A percentile compares a stretch with the other conserved stretches of the same genome.
Conservation (phyloP, 2,888 invertebrate species). For the Xestobium rufovillosum region DNA sequence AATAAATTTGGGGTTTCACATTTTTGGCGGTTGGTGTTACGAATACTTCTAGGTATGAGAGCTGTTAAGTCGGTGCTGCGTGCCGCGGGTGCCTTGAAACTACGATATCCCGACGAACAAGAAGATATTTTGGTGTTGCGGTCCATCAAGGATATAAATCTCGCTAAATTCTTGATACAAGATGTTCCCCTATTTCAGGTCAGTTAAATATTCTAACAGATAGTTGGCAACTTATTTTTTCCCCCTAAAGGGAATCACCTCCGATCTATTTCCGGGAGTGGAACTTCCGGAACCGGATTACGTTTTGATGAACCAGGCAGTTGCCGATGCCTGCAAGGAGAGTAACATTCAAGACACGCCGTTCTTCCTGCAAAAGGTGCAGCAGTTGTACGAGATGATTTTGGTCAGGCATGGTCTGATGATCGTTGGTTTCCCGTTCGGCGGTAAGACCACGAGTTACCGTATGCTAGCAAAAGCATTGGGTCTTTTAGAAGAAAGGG, state of each 20-base stretch:
- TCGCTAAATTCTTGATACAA: slow-evolving; percentile 87
- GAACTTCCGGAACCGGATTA: slow-evolving; percentile 73
- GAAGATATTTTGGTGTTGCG: slow-evolving; percentile 82
- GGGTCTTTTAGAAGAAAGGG: slow-evolving; percentile 67
- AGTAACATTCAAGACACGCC: slow-evolving; percentile 78
- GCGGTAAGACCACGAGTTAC: slow-evolving; percentile 86
- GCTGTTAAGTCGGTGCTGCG: slow-evolving; percentile 90
- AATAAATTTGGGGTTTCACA: slow-evolving; percentile 17
- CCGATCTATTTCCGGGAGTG: slow-evolving; percentile 88
- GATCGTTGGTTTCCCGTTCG: slow-evolving; percentile 87
- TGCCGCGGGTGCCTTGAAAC: slow-evolving; percentile 84
- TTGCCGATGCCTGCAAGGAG: slow-evolving; percentile 56
- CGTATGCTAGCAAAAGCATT: slow-evolving; percentile 74
- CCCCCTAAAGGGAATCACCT: slow-evolving; percentile 72
- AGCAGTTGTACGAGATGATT: slow-evolving; percentile 92
- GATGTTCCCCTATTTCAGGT: slow-evolving; percentile 82
- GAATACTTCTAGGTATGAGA: slow-evolving; percentile 69
- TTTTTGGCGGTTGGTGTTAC: neutral
- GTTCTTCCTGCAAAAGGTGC: slow-evolving; percentile 82
- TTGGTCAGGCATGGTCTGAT: slow-evolving; percentile 89
- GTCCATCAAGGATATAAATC: slow-evolving; percentile 89
- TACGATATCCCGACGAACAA: slow-evolving; percentile 79
- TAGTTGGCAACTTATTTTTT: slow-evolving; percentile 4
- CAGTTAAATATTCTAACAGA: slow-evolving; percentile 18
- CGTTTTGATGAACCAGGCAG: slow-evolving; percentile 57